phyloP scores from a whole-genome alignment of 2,113 vertebrate species.

The Petrocephalus zakoni region DNA sequence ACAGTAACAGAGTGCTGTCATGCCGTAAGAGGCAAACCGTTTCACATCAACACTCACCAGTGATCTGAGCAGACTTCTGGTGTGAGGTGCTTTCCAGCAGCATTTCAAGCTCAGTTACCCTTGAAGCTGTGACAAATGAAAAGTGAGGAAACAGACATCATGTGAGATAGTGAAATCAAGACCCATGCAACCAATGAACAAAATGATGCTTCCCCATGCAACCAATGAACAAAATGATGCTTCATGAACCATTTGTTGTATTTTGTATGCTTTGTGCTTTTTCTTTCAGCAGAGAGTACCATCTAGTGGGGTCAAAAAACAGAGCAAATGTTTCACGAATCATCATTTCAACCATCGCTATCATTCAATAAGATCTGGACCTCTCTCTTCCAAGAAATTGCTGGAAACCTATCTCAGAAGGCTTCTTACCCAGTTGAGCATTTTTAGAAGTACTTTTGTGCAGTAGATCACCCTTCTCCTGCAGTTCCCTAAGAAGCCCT shows the following conservation, averaged over 20 bases:
- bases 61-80: background rate
- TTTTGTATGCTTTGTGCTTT: background rate
- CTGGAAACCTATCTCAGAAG: background rate
- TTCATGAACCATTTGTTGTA: background rate
- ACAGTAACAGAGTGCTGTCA: background rate
- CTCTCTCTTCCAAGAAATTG: background rate
- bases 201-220: background rate
- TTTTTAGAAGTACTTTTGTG: background rate
- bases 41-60: constrained; percentile 26
- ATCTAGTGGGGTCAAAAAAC: background rate
- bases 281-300: background rate
- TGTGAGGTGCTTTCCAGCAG: constrained; percentile 25
- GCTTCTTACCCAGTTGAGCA: background rate
- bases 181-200: no score
- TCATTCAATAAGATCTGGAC: no score
- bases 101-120: constrained; percentile 27
- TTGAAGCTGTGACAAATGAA: constrained; percentile 30
- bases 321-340: background rate
- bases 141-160: background rate
- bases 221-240: background rate
- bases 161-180: background rate
- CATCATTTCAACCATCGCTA: background rate
- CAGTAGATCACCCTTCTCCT: background rate
- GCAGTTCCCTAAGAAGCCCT: background rate
- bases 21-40: background rate